Base-by-base conservation (phyloP, 2,113 vertebrate genomes). In the Hydrolagus affinis region DNA sequence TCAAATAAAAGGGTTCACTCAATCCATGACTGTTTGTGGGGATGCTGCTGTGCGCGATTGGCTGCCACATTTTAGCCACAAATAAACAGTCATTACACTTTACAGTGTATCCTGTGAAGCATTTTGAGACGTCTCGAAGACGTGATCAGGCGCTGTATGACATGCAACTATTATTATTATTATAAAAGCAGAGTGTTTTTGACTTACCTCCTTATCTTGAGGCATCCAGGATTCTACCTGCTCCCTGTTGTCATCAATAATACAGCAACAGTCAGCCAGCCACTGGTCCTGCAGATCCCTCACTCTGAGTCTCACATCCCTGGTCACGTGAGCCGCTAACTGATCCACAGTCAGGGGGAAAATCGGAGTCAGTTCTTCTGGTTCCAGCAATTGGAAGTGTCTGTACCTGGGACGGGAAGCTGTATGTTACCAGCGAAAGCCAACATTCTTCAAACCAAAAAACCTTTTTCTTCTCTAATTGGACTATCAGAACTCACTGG, bases 201-300 rank as follows among this genome's bases (percentile, higher is more conserved):
- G 71, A 19, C 88, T 91, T 89, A 92, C 91, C 90, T 91, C 85
- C 87, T 90, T 85, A 75, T 88, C 85, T 57, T 87, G 86, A 85
- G 86, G 88, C 86, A 90, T 90, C 87, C 86, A 86, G 83, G 88
- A 87, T 88, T 88, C 86, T 87, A 21, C 85, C 64, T 85, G 87
- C 75, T 88, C 87, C 74, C 85, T 87, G 21, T 86, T 89, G 90
- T 88, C 88, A 87, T 88, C 87, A 88, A 89, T 87, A 88, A 90
- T 87, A 66, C 62, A 88, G 86, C 21, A 89, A 72, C 12, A 87
- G 57, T 25, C 89, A 89, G 89, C 88, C 78, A 91, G 86, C n/a
- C 30, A 85, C 78, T 85, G 57, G 86, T 88, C 87, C 85, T 86
- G 87, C 30, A 89, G 70, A 30, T 62, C n/a, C 12, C 62, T 77